A percentile compares a stretch with the other conserved stretches of the same genome.
phyloP scores from a whole-genome alignment of 2,888 invertebrate genomes.

The Amphipyra tragopoginis region DNA sequence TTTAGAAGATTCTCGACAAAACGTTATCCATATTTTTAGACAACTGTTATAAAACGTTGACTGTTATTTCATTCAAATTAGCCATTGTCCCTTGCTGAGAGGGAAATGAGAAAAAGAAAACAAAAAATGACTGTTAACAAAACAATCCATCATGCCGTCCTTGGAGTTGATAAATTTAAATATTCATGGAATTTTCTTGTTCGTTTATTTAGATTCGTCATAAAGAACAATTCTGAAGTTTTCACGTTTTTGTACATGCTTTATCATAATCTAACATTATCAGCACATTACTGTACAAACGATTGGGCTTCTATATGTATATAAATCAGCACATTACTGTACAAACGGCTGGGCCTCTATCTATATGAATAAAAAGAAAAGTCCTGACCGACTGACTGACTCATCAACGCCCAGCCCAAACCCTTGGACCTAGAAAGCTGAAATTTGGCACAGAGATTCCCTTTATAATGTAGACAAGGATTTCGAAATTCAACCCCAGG shows the following conservation, averaged over 20 bases:
- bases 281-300: no score
- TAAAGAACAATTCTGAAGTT: constrained; percentile 12
- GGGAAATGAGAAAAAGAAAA: constrained; percentile 28
- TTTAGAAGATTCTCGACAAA: constrained; percentile 8
- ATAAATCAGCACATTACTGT: no score
- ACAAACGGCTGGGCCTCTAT: no score
- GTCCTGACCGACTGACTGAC: no score
- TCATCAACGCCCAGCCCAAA: no score
- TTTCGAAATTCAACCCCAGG: no score
- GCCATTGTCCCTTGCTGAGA: constrained; percentile 20
- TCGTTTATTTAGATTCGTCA: constrained; percentile 24
- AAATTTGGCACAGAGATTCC: no score
- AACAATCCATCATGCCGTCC: constrained; percentile 37
- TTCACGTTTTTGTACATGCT: not conserved
- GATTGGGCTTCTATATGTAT: no score
- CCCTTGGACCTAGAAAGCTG: no score
- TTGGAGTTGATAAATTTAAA: constrained; percentile 30
- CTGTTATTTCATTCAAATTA: constrained; percentile 40
- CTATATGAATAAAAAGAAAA: no score
- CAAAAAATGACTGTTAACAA: constrained; percentile 32
- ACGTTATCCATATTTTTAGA: constrained; percentile 19
- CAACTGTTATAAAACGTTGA: constrained; percentile 16
- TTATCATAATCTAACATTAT: no score
- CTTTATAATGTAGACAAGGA: no score
- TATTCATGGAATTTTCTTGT: constrained; percentile 38